Evolutionary conservation across 2,888 invertebrate genomes (phyloP), one percentile per base, ranked within the genome.

Genomic region (Heterodera filipjevi): DNA sequence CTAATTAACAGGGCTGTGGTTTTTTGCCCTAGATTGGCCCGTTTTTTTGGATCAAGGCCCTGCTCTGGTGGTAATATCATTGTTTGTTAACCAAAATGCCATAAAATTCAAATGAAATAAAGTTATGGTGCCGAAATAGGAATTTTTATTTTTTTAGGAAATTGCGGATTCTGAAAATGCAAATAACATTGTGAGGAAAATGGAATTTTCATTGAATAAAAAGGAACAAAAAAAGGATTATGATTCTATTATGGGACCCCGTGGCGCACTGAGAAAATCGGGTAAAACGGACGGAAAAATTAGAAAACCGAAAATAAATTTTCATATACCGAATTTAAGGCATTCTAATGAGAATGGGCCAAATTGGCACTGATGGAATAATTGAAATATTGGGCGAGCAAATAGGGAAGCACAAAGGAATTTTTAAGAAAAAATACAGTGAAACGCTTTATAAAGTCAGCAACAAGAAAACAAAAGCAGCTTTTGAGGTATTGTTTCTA

Each of bases 331-430:
- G 22, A 19, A n/a, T 19, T 53, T 53, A 19, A 59, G 59, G 59
- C 27, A 22, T 59, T 59, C 27, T 59, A 59, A n/a, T 59, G 27
- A n/a, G 27, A 8, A 8, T 8, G 1, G 59, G 59, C 6, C 5
- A 59, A 59, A 59, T 59, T 59, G 59, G 59, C 27, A 59, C 12
- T 27, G 59, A 59, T 19, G 59, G 59, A n/a, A n/a, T n/a, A n/a
- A 59, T 59, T 59, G 59, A 59, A 59, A 59, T 59, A 22, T n/a
- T n/a, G 59, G 59, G 59, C 5, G 59, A 59, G 59, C n/a, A 59
- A 59, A 59, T 27, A 27, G 10, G 6, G 1, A 5, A 3, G 1
- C n/a, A 59, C n/a, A 59, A 59, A 6, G 22, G 27, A 1, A 5
- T 59, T n/a, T 59, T 59, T 22, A 59, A 19, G 12, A 19, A n/a